Base-by-base conservation (phyloP, 2,888 invertebrate genomes). In the Coenonympha arcania region DNA sequence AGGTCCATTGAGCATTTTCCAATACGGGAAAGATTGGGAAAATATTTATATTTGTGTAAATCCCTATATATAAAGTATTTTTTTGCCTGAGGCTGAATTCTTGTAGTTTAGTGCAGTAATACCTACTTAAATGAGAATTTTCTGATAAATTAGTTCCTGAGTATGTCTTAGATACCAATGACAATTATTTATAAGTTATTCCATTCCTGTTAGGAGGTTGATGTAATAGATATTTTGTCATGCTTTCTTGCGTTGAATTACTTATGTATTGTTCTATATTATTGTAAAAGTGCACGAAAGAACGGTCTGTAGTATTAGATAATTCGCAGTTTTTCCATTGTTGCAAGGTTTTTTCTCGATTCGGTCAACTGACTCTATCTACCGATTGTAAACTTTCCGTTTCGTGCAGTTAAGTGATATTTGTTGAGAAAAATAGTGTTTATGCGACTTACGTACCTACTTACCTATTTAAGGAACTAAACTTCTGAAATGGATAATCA, bases 321-420 rank as follows among this genome's bases (percentile, higher is more conserved):
- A 54, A 54, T n/a, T 40, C 26, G 16, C 13, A 31, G 30, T 48
- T 47, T 39, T 46, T 41, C 22, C 34, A 44, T 51, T 42, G 45
- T 50, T 50, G 18, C 39, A 8, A 34, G 36, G 26, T 54, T 57
- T 54, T 50, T 54, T 56, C 48, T 43, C 43, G 56, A 48, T 52
- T 52, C 48, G 50, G 50, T 58, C 50, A 56, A 48, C 44, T 44
- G 54, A 52, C 39, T 54, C 50, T 42, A 48, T 44, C 48, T 54
- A n/a, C n/a, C n/a, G n/a, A n/a, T n/a, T n/a, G n/a, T n/a, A 24
- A 48, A 56, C 54, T 54, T 56, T 54, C 54, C 50, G 54, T 51
- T 56, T 56, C 53, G 48, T 48, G 48, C 48, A 55, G 45, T 37
- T 44, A 48, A 36, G 37, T 28, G 11, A 36, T 40, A n/a, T 37